Conservation (phyloP, 2,888 invertebrate species). For the Andrena marginata region DNA sequence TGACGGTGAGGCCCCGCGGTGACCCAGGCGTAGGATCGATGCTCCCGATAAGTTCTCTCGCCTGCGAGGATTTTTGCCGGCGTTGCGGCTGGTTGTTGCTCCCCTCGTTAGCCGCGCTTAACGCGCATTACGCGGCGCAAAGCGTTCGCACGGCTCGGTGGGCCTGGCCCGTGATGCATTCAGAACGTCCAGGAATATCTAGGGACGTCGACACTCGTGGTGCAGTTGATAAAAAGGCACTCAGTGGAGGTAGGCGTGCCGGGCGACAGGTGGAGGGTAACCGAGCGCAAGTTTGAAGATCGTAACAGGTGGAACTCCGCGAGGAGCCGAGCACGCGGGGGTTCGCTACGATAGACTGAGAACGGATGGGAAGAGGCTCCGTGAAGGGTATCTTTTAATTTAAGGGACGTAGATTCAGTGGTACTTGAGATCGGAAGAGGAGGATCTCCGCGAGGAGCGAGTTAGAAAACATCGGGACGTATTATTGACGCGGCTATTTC, state of each 20-base stretch:
- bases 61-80: conserved; percentile 67
- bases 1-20: conserved; percentile 78
- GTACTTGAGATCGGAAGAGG: not conserved
- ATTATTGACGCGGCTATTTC: conserved; percentile 51
- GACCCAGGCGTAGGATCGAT: conserved; percentile 82
- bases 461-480: conserved; percentile 20
- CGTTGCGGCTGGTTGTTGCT: conserved; percentile 47
- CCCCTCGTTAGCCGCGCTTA: conserved; percentile 45
- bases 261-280: not conserved
- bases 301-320: not conserved
- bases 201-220: conserved; percentile 36
- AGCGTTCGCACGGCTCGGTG: conserved; percentile 52
- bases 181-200: conserved; percentile 38
- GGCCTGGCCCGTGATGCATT: conserved; percentile 7
- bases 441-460: not conserved
- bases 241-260: not conserved
- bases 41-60: conserved; percentile 71
- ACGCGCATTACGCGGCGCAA: conserved; percentile 53
- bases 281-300: not conserved
- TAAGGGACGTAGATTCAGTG: too few relatives aligned
- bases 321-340: not conserved
- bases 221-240: conserved; percentile 1
- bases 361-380: not conserved
- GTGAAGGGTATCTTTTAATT: not conserved
- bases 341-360: not conserved